Base-by-base conservation (phyloP, 2,797 vertebrate genomes). In the Sebastolobus alascanus region DNA sequence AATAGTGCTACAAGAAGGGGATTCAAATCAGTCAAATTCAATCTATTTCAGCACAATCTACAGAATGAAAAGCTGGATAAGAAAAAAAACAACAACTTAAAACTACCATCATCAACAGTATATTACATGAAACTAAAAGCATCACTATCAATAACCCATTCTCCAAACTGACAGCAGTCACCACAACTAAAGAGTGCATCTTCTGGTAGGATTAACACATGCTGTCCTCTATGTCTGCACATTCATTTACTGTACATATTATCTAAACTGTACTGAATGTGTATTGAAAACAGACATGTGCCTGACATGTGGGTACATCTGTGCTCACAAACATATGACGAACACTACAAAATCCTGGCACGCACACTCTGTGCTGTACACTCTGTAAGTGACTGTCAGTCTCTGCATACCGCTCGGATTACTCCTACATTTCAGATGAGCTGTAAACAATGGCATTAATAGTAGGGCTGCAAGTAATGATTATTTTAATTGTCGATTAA, bases 271-370 rank as follows among this genome's bases (percentile, higher is more conserved):
- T 27, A 29, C 25, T 60, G 27, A 46, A 29, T 58, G 52, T 6
- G 2, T 46, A n/a, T 4, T 43, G 29, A 16, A 61, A 68, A 64
- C 2, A 5, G 18, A 43, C 18, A 40, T 63, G 25, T 76, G 54
- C 40, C 38, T 71, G 8, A 64, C 52, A 70, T 12, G 9, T 46
- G 37, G n/a, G 4, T 70, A 16, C 5, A 38, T 73, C 60, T 76
- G 46, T 50, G 46, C 50, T 68, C 63, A 52, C 5, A 0, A 73
- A 37, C 61, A 46, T 59, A 52, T 40, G 46, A 73, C 60, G 68
- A 61, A 73, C 12, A 8, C 27, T 18, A 31, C 27, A 66, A 73
- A 67, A 69, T 60, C 68, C 60, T 65, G 66, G 25, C 68, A 69
- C 29, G 25, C 66, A 69, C n/a, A 55, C 7, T 18, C 46, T 50